Base-by-base conservation (phyloP, 2,797 vertebrate species). In the Enteromius anoplus region DNA sequence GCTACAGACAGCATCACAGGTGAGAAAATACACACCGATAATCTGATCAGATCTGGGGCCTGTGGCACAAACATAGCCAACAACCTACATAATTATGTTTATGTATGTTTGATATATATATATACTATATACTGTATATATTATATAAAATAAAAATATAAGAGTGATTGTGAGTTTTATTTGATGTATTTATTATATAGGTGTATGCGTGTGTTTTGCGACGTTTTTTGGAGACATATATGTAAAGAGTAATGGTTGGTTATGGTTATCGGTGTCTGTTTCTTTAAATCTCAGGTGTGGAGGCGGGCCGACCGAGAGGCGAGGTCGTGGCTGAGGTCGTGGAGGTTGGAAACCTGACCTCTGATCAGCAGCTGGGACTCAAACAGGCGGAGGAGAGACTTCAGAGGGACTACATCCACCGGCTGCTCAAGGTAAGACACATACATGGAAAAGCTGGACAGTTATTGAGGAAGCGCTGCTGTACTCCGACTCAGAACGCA, bases 321-420 rank as follows among this genome's bases (percentile, higher is more conserved):
- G 91, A 58, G 53, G 8, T 55, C 9, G 42, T 42, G 42, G 85
- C 89, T 23, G 89, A 90, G 75, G 85, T 87, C 75, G 90, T 90
- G 90, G 96, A 96, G 86, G 96, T 96, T 47, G 93, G 92, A 29
- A 88, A 88, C 62, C 91, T 98, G 86, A 96, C 94, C 85, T 91
- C 93, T 29, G 98, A 99, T 89, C 97, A 99, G 87, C 96, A 97
- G 89, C 94, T 99, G 88, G 98, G 98, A 84, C 96, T 99, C 90
- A 97, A 96, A 89, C 98, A 99, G 94, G 97, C 97, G 2, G 98
- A 99, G 93, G 98, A 99, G 89, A 96, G 97, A 75, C 95, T 99
- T 89, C 94, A 95, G 93, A 96, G 97, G 92, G 98, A 99, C 93
- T 97, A 98, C 91, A 99, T 99, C 91, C 96, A 96, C 90, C 94